Evolutionary conservation across 2,888 invertebrate genomes (phyloP), one percentile per base, ranked within the genome.

Genomic region (Romanomermis culicivorax): DNA sequence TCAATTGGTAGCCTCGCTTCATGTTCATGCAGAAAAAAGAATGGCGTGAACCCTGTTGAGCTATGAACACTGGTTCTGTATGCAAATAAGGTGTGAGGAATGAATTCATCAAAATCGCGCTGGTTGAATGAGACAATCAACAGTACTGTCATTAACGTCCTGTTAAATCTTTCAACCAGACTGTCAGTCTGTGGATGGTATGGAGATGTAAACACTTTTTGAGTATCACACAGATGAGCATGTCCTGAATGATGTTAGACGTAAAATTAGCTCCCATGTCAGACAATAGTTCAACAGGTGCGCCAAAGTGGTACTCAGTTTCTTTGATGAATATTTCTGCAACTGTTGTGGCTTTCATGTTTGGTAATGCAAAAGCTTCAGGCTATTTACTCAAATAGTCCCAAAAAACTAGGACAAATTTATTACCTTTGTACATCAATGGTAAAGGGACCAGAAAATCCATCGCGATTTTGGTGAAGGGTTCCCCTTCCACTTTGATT

Each of bases 301-400:
- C 45, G 7, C 58, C 60, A 56, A 58, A 59, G n/a, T 57, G 47
- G 14, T 47, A 51, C 7, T 59, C 54, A 24, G 61, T 26, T 27
- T 57, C 26, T 30, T 58, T 52, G 2, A 56, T 52, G 25, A 61
- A 48, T 24, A 58, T 55, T 23, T 55, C 55, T 1, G 65, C 64
- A n/a, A 65, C 59, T 1, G 64, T 64, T 25, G 56, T 57, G 1
- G 65, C 61, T 42, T 61, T 60, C 48, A 64, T 64, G 29, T 64
- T 61, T 1, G 63, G 62, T 27, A 66, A 48, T 3, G 65, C 58
- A 45, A 66, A 26, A 55, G 58, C 58, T 62, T 60, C 14, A 57
- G 51, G 49, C 47, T 42, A 63, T n/a, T 57, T 55, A 4, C 59
- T 58, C 2, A 61, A 57, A 25, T 59, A 53, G 52, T 58, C 57